Base-by-base conservation (phyloP, 2,797 vertebrate species). In the Numenius phaeopus region DNA sequence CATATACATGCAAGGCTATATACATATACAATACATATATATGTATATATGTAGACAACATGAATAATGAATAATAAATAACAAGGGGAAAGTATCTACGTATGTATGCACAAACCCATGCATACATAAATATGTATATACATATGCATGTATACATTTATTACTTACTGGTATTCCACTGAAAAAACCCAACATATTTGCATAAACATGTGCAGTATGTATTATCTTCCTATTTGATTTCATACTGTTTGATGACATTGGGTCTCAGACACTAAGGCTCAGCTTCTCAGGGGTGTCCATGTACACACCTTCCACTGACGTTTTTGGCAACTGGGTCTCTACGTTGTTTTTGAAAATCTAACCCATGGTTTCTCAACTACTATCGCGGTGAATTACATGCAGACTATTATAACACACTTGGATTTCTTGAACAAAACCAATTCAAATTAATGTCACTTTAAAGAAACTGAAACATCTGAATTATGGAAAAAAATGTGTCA, bases 1-100 rank as follows among this genome's bases (percentile, higher is more conserved):
- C 1, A 1, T 49, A 5, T 19, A 5, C 3, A 16, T 42, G 21
- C 3, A 57, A 42, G 21, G 3, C 15, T 15, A 34, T 24, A n/a
- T 21, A n/a, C 2, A 32, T 21, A 7, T 22, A 8, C 8, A 82
- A 24, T 20, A 39, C 10, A 16, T 65, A 30, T 9, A 5, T 26
- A 14, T 47, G 2, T 23, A 13, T 15, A 34, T 52, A 14, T 47
- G 2, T 27, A 11, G 14, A 34, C 2, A 44, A 10, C 37, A 26
- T 14, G 9, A 83, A 29, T 54, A 69, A 76, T 57, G 2, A 54
- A 37, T 69, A 55, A 34, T 4, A 46, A 67, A 27, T 10, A 37
- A 19, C 6, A 8, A 88, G 18, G 11, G 6, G 5, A 21, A 55
- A 27, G 3, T 29, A 7, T 19, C 49, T 16, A 27, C 19, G 3